These are phyloP conservation scores for Periparus ater DNA, from an alignment of 2,797 vertebrate genomes.

Conservation along the genomic window DNA sequence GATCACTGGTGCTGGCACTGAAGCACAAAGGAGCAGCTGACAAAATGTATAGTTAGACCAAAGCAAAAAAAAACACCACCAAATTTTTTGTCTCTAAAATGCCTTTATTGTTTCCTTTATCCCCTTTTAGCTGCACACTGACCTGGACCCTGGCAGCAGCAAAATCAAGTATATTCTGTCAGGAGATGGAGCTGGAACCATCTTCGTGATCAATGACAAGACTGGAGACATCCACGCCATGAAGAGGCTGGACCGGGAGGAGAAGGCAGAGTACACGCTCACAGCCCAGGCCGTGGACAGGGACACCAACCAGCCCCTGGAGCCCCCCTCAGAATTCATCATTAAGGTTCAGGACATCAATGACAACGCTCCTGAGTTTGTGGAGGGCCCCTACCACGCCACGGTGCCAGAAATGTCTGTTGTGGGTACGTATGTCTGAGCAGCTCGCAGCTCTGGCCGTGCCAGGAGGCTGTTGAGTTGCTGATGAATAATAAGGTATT, in stretches of 20 bases:
- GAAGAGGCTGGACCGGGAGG: conserved; percentile 97
- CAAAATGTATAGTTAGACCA: neutral
- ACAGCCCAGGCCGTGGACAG: conserved; percentile 93
- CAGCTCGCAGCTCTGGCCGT: neutral
- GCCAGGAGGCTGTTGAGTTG: neutral
- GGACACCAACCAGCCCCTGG: conserved; percentile 89
- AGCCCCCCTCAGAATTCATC: conserved; percentile 96
- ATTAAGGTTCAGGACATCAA: conserved; percentile 99
- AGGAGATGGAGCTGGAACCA: conserved; percentile 96
- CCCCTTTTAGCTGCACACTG: conserved; percentile 90
- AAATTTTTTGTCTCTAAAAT: conserved; percentile 29
- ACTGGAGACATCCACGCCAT: conserved; percentile 98
- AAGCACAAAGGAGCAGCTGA: neutral
- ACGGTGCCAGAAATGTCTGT: conserved; percentile 95
- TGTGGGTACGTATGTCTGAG: conserved; percentile 85
- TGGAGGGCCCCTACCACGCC: conserved; percentile 91
- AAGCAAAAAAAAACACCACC: neutral
- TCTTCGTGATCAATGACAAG: conserved; percentile 96
- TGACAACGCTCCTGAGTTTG: conserved; percentile 95
- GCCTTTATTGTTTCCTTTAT: neutral
- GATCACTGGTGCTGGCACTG: neutral
- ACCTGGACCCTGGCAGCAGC: conserved; percentile 89
- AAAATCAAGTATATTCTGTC: conserved; percentile 95
- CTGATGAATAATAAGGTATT: conserved; percentile 54
- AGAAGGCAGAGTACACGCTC: conserved; percentile 96